These are phyloP conservation scores for Paracentrotus lividus DNA, from an alignment of 53 echinoderm and acorn worm genomes.

Conservation along the genomic window DNA sequence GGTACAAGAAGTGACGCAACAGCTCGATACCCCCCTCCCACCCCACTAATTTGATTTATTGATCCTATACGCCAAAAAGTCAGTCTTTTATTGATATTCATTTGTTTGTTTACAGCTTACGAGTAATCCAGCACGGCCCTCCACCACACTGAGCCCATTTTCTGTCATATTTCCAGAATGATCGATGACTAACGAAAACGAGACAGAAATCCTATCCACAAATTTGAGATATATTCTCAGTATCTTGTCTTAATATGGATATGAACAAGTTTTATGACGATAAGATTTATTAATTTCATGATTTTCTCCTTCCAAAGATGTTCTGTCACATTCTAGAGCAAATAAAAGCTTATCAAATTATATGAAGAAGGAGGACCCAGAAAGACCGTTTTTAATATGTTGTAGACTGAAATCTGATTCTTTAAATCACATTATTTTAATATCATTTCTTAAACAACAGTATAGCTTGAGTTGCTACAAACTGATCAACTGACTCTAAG, in stretches of 20 bases:
- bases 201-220: slow-evolving; percentile 51
- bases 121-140: slow-evolving; percentile 40
- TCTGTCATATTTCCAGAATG: slow-evolving; percentile 39
- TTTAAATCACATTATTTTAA: neutral
- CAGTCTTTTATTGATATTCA: slow-evolving; percentile 55
- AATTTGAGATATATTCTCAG: slow-evolving; percentile 48
- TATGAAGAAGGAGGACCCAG: neutral
- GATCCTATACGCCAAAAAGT: slow-evolving; percentile 11
- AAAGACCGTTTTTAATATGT: neutral
- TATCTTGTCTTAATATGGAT: neutral
- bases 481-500: neutral
- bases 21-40: slow-evolving; percentile 12
- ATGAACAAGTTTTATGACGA: neutral
- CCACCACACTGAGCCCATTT: neutral
- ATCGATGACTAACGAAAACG: slow-evolving; percentile 44
- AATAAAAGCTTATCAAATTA: slow-evolving; percentile 25
- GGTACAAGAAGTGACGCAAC: neutral
- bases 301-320: slow-evolving; percentile 18
- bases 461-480: neutral
- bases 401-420: neutral
- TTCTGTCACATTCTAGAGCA: neutral
- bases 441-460: neutral
- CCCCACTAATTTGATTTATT: slow-evolving; percentile 52
- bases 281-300: neutral
- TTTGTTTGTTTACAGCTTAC: slow-evolving; percentile 46